Base-by-base conservation (phyloP, 2,113 vertebrate species). In the Oenanthe melanoleuca region DNA sequence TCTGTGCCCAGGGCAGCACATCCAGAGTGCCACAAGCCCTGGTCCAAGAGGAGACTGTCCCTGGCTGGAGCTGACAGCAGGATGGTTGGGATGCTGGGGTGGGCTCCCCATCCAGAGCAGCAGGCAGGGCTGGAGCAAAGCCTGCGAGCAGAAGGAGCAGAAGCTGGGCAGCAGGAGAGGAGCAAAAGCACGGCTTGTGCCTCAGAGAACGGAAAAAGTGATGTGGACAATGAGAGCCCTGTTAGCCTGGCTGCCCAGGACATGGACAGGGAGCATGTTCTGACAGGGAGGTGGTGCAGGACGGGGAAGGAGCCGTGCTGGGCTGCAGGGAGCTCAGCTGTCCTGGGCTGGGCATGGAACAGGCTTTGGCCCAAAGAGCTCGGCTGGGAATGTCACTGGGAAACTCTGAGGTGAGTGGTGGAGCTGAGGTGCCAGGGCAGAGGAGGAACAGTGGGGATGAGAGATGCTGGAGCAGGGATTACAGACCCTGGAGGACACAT, bases 161-260 rank as follows among this genome's bases (percentile, higher is more conserved):
- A 21, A 31, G 33, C 7, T 0, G 2, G 42, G 64, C 65, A 45
- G 69, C 7, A 17, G 77, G 84, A 50, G 86, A 53, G 64, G 64
- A 92, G 90, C 72, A 70, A 89, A 88, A 0, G 21, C 72, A 26
- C 38, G 1, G 34, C 77, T 57, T 37, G 84, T 20, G 2, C 87
- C 73, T 86, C 61, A 19, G 69, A 93, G 61, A 40, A 3, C 33
- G 95, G 96, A 96, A 96, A 96, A 96, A 94, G 69, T 89, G 93
- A 86, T 74, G 12, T 19, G 80, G 56, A 95, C 93, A 96, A 96
- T 66, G 96, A 66, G 80, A 78, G 93, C 89, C 80, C 95, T 96
- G 95, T 96, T 90, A 93, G 91, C 88, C 80, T 38, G 74, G 23
- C 29, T 66, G 47, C 52, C 65, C 3, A 1, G 81, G 56, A 71